These are phyloP conservation scores for Toxotes chatareus DNA, from an alignment of 2,113 vertebrate genomes.

Conservation along the genomic window DNA sequence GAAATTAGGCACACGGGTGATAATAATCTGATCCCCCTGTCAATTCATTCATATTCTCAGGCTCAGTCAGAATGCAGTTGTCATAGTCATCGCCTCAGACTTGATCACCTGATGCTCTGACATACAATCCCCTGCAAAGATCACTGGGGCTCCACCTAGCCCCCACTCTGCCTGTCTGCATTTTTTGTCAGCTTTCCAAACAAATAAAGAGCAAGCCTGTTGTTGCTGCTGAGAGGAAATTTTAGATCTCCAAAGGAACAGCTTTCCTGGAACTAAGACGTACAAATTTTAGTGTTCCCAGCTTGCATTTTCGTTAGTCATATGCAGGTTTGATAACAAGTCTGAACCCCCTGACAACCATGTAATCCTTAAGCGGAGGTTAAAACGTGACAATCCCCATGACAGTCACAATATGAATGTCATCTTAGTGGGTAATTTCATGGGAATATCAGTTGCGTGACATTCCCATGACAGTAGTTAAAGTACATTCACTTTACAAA, in stretches of 20 bases:
- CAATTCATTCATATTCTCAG: conserved; percentile 5
- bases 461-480: background rate
- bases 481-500: background rate
- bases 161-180: conserved; percentile 9
- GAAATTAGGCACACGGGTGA: background rate
- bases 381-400: background rate
- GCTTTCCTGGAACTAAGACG: background rate
- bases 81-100: background rate
- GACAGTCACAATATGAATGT: background rate
- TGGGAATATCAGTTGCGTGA: background rate
- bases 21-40: background rate
- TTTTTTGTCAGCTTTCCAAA: conserved; percentile 8
- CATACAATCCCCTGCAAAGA: conserved; percentile 28
- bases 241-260: background rate
- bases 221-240: background rate
- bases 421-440: background rate
- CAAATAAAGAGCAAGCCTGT: background rate
- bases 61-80: conserved; percentile 11
- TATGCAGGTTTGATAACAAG: background rate
- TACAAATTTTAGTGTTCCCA: background rate
- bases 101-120: conserved; percentile 19
- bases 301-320: background rate
- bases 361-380: background rate
- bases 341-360: conserved; percentile 3
- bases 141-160: background rate